Percentiles rank a stretch among this genome's conserved stretches.
Evolutionary conservation across 2,888 invertebrate species (phyloP).

Genomic region (Rhagophthalmus giganteus): DNA sequence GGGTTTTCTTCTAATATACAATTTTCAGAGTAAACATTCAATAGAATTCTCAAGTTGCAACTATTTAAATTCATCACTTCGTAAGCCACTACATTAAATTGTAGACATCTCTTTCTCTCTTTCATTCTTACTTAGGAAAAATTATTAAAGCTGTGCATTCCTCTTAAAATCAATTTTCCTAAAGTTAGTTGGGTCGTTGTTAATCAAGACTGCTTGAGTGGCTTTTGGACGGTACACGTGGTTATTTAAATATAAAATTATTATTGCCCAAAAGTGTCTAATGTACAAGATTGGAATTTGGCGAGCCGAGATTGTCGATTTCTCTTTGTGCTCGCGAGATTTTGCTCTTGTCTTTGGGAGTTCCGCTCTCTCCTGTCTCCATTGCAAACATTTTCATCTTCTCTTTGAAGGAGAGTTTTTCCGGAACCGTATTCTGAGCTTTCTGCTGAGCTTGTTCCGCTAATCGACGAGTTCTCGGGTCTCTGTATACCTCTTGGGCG

Average conservation of each 20-base stretch:
- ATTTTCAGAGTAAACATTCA: conserved; percentile 38
- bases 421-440: conserved; percentile 72
- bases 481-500: conserved; percentile 96
- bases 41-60: conserved; percentile 33
- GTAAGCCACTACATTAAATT: conserved; percentile 44
- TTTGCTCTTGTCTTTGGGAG: conserved; percentile 94
- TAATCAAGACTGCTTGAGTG: conserved; percentile 14
- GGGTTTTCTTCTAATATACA: conserved; percentile 40
- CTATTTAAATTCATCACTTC: conserved; percentile 34
- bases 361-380: conserved; percentile 90
- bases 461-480: conserved; percentile 86
- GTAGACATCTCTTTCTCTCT: conserved; percentile 17
- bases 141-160: not conserved
- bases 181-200: conserved; percentile 22
- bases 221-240: conserved; percentile 26
- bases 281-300: conserved; percentile 46
- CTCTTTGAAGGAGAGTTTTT: conserved; percentile 95
- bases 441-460: conserved; percentile 72
- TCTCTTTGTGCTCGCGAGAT: conserved; percentile 94
- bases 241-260: conserved; percentile 10
- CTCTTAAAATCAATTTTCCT: not conserved
- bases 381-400: conserved; percentile 99
- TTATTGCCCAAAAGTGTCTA: conserved; percentile 33
- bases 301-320: conserved; percentile 72
- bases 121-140: no score